Percentiles rank a stretch among this genome's conserved stretches.
Evolutionary conservation across 92 coral and sea anemone species (phyloP).

Genomic region (Ricordea florida): DNA sequence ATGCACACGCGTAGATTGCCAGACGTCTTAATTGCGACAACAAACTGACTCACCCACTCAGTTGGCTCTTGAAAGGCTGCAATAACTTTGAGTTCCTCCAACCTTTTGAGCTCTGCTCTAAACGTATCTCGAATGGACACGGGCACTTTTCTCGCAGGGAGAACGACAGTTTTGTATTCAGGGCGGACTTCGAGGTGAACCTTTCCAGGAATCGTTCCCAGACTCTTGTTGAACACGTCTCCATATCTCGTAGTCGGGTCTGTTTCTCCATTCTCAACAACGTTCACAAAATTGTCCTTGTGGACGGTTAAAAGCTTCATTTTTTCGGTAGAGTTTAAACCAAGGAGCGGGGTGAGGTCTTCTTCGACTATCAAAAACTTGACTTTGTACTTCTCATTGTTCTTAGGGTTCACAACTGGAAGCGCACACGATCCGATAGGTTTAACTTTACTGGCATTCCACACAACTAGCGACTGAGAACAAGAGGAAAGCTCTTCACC

Average conservation of each 20-base stretch:
- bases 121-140: constrained; percentile 24
- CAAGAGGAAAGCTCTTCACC: constrained; percentile 19
- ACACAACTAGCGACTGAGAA: constrained; percentile 33
- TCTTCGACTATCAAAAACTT: constrained; percentile 41
- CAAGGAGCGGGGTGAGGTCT: constrained; percentile 14
- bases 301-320: constrained; percentile 39
- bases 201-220: constrained; percentile 45
- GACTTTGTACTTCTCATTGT: constrained; percentile 33
- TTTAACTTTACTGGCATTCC: constrained; percentile 32
- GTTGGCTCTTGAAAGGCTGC: constrained; percentile 17
- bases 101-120: constrained; percentile 15
- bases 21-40: constrained; percentile 32
- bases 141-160: constrained; percentile 30
- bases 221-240: constrained; percentile 23
- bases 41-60: constrained; percentile 31
- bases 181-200: constrained; percentile 38
- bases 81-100: constrained; percentile 17
- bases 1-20: constrained; percentile 20
- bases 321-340: constrained; percentile 25
- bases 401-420: constrained; percentile 8
- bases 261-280: neutral
- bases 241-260: constrained; percentile 22
- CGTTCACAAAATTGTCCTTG: constrained; percentile 37
- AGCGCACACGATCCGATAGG: constrained; percentile 6
- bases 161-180: constrained; percentile 4